Percentiles rank a stretch among this genome's conserved stretches.
Conservation (phyloP, 2,888 invertebrate species). For the Monoplex corrugatus region DNA sequence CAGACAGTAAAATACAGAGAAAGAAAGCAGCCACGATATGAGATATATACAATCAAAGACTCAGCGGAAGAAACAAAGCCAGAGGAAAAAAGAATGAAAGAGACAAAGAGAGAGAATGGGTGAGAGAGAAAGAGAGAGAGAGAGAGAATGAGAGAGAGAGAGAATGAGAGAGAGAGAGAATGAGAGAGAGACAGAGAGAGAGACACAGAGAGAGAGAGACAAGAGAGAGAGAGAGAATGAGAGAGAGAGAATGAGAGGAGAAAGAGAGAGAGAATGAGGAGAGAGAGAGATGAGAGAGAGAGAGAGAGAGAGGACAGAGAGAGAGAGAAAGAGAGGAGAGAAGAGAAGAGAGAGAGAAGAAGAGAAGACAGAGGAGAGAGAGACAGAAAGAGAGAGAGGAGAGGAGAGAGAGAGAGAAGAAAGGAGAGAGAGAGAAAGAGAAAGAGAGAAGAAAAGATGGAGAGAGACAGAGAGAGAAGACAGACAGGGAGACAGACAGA, state of each 20-base stretch:
- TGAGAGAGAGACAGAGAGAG: background rate
- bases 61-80: no score
- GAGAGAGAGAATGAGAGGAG: background rate
- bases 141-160: background rate
- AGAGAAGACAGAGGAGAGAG: background rate
- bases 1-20: no score
- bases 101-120: background rate
- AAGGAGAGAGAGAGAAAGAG: constrained; percentile 19
- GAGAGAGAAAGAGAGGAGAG: background rate
- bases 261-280: background rate
- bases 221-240: background rate
- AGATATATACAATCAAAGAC: no score
- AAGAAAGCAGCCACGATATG: no score
- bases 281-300: background rate
- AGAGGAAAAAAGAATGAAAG: no score
- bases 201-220: background rate
- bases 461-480: background rate
- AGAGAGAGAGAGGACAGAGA: background rate
- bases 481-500: constrained; percentile 1
- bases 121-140: background rate
- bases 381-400: background rate
- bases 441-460: constrained; percentile 4
- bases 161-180: background rate
- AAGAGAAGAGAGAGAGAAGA: background rate
- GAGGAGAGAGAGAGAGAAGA: background rate